A percentile compares a stretch with the other conserved stretches of the same genome.
Conservation (phyloP, 2,888 invertebrate species). For the Halictus quadricinctus region DNA sequence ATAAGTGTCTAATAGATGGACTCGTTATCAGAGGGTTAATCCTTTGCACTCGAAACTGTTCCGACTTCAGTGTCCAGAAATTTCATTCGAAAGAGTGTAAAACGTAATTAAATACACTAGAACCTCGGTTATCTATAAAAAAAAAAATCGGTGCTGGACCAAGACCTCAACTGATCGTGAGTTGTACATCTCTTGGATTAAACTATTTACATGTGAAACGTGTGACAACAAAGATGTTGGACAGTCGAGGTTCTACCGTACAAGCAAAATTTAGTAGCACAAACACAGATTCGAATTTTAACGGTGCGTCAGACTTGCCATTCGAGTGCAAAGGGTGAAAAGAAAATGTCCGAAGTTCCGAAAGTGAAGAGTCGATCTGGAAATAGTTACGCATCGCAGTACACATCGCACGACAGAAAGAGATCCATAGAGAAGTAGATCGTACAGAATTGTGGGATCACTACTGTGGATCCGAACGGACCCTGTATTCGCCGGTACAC, state of each 20-base stretch:
- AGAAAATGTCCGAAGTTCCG: background rate
- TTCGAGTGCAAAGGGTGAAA: background rate
- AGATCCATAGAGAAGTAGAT: background rate
- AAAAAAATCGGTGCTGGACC: too few species aligned
- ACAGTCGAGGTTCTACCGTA: background rate
- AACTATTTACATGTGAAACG: background rate
- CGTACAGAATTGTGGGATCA: background rate
- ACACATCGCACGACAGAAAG: background rate
- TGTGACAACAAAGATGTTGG: background rate
- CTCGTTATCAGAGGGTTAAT: too few species aligned
- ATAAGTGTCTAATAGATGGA: too few species aligned
- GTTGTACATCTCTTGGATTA: too few species aligned
- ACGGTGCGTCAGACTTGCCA: background rate
- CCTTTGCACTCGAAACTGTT: too few species aligned
- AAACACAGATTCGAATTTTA: background rate
- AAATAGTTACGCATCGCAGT: background rate
- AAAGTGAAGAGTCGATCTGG: background rate
- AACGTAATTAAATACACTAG: too few species aligned
- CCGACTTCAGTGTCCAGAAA: too few species aligned
- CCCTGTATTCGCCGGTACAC: constrained; percentile 12
- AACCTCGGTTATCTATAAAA: too few species aligned
- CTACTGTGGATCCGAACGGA: constrained; percentile 1
- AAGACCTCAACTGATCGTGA: too few species aligned
- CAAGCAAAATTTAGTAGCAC: background rate
- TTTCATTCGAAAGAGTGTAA: too few species aligned